Evolutionary conservation across 2,888 invertebrate genomes (phyloP).

Genomic region (Phytoseiulus persimilis): DNA sequence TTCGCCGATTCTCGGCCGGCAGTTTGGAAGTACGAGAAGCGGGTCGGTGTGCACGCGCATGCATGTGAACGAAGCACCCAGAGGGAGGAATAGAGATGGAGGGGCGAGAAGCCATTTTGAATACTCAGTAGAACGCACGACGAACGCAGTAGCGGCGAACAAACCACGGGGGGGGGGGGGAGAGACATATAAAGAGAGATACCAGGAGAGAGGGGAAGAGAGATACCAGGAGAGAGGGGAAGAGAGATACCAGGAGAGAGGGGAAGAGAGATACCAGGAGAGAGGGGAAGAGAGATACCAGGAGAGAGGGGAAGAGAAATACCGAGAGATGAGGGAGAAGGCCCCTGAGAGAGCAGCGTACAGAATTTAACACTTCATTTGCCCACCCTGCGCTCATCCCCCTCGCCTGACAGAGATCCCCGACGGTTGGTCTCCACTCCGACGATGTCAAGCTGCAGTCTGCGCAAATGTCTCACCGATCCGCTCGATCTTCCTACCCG

Average conservation of each 20-base stretch:
- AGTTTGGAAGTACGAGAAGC: neutral
- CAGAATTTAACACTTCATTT: slow-evolving; percentile 5
- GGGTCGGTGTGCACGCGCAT: neutral
- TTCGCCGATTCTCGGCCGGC: no score
- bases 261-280: no score
- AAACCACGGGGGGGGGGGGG: no score
- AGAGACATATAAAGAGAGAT: no score
- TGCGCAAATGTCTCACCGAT: neutral
- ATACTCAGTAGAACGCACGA: neutral
- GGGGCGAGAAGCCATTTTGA: neutral
- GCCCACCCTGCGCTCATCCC: neutral
- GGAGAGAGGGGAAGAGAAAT: no score
- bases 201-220: no score
- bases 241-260: no score
- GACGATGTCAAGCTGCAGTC: neutral
- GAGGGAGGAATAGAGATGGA: neutral
- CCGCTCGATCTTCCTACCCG: neutral
- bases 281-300: no score
- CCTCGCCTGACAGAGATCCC: neutral
- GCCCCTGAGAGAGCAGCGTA: neutral
- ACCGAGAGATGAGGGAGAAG: no score
- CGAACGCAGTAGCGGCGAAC: neutral
- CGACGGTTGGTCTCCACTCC: neutral
- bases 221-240: no score
- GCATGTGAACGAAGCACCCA: neutral